These are phyloP conservation scores for Meiosimyza platycephala DNA, from an alignment of 2,888 invertebrate species.

Conservation along the genomic window DNA sequence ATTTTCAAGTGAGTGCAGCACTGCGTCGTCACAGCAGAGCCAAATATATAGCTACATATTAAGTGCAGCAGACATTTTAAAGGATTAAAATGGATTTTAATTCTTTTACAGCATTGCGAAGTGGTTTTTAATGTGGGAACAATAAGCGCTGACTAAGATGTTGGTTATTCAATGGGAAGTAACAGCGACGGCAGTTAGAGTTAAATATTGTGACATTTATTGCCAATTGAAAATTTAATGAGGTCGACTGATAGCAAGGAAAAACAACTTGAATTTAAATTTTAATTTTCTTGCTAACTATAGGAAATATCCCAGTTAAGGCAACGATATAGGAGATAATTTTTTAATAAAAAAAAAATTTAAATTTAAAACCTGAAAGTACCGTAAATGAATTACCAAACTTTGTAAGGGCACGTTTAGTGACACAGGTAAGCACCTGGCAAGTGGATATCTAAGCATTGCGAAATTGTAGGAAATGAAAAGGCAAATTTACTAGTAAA, in stretches of 20 bases:
- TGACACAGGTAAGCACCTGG: too few relatives aligned
- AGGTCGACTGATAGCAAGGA: background rate
- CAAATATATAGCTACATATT: background rate
- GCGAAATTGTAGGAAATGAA: too few relatives aligned
- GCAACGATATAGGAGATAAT: too few relatives aligned
- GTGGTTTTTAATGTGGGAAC: slow-evolving; percentile 31
- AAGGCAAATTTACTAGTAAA: too few relatives aligned
- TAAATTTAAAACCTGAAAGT: too few relatives aligned
- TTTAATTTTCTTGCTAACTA: too few relatives aligned
- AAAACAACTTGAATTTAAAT: too few relatives aligned
- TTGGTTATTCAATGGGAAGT: background rate
- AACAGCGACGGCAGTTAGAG: background rate
- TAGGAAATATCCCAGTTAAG: too few relatives aligned
- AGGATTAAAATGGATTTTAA: slow-evolving; percentile 15
- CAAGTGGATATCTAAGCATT: too few relatives aligned
- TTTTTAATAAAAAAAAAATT: too few relatives aligned
- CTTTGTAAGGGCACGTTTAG: too few relatives aligned
- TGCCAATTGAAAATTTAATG: background rate
- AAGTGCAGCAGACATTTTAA: slow-evolving; percentile 2
- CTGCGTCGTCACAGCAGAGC: background rate
- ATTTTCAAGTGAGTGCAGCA: slow-evolving; percentile 12
- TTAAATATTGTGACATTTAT: slow-evolving; percentile 6
- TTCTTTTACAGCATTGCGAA: background rate
- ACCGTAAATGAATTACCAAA: too few relatives aligned
- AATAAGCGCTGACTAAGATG: background rate